Percentiles rank a stretch among this genome's conserved stretches.
phyloP scores from a whole-genome alignment of 2,113 vertebrate genomes.

The Picathartes gymnocephalus region DNA sequence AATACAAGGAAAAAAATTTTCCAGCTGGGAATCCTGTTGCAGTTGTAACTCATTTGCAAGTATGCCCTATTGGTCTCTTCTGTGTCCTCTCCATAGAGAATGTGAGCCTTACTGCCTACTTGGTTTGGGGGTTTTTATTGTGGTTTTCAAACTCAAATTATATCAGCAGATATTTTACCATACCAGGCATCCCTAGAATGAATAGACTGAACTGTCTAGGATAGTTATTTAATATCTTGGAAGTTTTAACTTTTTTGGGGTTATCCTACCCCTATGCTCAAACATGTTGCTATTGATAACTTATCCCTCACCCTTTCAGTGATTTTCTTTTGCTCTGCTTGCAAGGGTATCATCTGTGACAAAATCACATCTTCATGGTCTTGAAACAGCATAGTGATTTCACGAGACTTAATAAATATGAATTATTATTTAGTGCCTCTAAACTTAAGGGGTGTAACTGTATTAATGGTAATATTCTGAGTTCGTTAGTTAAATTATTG shows the following conservation, averaged over 20 bases:
- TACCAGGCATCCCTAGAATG: not conserved
- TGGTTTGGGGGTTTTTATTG: rapidly evolving
- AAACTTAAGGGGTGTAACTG: not conserved
- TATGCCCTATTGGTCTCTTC: not conserved
- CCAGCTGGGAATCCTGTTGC: not conserved
- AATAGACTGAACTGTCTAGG: not conserved
- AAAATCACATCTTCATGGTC: not conserved
- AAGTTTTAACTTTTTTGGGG: not conserved
- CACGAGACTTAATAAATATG: not conserved
- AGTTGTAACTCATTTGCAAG: not conserved
- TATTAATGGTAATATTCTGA: not conserved
- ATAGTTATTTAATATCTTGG: not conserved
- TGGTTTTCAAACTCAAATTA: not conserved
- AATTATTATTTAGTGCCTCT: not conserved
- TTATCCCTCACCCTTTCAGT: not conserved
- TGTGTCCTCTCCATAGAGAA: not conserved
- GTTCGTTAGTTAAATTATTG: not conserved
- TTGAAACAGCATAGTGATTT: not conserved
- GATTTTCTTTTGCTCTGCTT: not conserved
- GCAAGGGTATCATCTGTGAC: not conserved
- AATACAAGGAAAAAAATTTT: not conserved
- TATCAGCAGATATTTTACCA: not conserved
- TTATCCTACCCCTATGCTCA: not conserved
- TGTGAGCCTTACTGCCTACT: not conserved
- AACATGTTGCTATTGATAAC: not conserved